Conservation (phyloP, 2,113 vertebrate species). For the Dermatemys mawii region DNA sequence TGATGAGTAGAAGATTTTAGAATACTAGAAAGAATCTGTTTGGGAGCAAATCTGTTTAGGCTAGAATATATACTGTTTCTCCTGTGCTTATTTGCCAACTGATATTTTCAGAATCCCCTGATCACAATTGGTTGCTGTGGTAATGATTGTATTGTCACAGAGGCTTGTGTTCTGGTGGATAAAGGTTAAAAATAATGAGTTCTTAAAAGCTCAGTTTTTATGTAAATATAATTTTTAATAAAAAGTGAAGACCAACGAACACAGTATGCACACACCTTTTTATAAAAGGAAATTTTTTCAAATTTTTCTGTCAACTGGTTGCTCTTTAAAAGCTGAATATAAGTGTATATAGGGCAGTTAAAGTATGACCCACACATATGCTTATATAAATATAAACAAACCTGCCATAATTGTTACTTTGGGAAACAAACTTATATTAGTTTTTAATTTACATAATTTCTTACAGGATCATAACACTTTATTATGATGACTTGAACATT, state of each 20-base stretch:
- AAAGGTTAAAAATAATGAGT: background rate
- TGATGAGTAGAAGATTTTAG: background rate
- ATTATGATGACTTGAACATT: conserved; percentile 16
- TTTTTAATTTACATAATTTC: background rate
- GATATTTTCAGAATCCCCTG: conserved; percentile 4
- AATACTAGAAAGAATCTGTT: background rate
- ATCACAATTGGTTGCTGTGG: background rate
- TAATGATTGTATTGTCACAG: background rate
- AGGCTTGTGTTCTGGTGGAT: background rate
- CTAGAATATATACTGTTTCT: background rate
- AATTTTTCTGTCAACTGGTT: background rate
- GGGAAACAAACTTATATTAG: background rate
- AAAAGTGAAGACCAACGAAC: background rate
- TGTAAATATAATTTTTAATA: background rate
- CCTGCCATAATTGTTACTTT: background rate
- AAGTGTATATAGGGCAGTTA: background rate
- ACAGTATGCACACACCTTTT: background rate
- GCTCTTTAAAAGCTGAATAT: background rate
- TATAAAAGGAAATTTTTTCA: background rate
- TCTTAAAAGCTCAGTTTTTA: background rate
- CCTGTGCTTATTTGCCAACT: background rate
- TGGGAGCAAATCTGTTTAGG: background rate
- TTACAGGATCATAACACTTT: conserved; percentile 1
- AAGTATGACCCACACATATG: background rate
- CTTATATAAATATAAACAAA: background rate